These are phyloP conservation scores for Eonycteris spelaea DNA, from an alignment of 2,113 vertebrate species.

Conservation along the genomic window DNA sequence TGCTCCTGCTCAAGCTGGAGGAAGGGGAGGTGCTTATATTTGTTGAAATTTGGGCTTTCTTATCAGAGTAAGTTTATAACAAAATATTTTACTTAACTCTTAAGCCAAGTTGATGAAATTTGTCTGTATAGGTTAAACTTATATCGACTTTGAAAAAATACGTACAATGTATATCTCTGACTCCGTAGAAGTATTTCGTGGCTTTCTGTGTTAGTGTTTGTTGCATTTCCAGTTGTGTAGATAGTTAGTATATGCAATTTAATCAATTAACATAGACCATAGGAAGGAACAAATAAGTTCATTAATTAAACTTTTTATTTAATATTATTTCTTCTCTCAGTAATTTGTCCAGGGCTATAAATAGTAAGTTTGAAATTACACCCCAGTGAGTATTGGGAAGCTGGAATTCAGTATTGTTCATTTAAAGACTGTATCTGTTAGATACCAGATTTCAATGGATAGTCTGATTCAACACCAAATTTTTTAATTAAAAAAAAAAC, in stretches of 20 bases:
- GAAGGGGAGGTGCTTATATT: background rate
- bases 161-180: background rate
- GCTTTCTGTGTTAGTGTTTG: background rate
- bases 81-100: background rate
- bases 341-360: background rate
- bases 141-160: background rate
- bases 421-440: background rate
- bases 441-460: background rate
- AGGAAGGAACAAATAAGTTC: background rate
- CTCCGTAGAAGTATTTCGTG: background rate
- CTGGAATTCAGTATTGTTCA: background rate
- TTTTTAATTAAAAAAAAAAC: background rate
- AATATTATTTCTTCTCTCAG: background rate
- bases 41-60: background rate
- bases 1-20: background rate
- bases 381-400: background rate
- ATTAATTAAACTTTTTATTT: background rate
- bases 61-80: background rate
- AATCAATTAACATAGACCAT: background rate
- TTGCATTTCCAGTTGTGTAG: background rate
- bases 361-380: background rate
- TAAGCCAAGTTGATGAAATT: background rate
- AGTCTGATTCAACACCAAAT: background rate
- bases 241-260: background rate
- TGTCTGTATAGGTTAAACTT: background rate